A percentile compares a stretch with the other conserved stretches of the same genome.
phyloP scores from a whole-genome alignment of 2,113 vertebrate genomes.

The Diphyllodes magnificus region DNA sequence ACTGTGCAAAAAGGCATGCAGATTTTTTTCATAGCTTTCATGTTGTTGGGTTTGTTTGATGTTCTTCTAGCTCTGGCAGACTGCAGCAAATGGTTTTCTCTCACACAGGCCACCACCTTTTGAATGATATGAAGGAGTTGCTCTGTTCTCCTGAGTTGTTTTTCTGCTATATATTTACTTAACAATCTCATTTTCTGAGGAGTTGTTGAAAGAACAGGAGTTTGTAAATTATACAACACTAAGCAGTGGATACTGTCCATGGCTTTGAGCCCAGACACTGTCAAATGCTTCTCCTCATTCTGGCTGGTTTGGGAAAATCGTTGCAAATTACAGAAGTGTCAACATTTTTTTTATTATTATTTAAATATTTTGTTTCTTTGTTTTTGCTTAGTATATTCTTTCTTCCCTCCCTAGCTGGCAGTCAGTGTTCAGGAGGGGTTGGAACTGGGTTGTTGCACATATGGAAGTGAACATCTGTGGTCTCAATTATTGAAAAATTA shows the following conservation, averaged over 20 bases:
- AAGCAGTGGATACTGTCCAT: slow-evolving; percentile 62
- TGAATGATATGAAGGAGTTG: slow-evolving; percentile 35
- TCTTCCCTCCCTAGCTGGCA: slow-evolving; percentile 18
- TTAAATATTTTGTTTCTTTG: slow-evolving; percentile 53
- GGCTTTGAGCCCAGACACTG: slow-evolving; percentile 71
- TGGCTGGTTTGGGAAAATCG: slow-evolving; percentile 62
- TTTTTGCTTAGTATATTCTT: slow-evolving; percentile 29
- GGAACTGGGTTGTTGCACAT: slow-evolving; percentile 13
- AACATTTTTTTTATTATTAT: slow-evolving; percentile 36
- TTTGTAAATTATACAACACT: slow-evolving; percentile 73
- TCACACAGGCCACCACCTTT: slow-evolving; percentile 41
- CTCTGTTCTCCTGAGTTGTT: slow-evolving; percentile 55
- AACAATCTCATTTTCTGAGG: slow-evolving; percentile 67
- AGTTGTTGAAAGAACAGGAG: slow-evolving; percentile 75
- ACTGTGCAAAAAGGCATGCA: not conserved
- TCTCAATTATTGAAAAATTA: slow-evolving; percentile 50
- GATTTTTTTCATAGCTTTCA: slow-evolving; percentile 44
- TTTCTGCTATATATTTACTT: slow-evolving; percentile 69
- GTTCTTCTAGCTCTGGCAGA: slow-evolving; percentile 44
- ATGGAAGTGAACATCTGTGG: slow-evolving; percentile 17
- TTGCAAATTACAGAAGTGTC: slow-evolving; percentile 61
- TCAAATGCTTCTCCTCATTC: slow-evolving; percentile 62
- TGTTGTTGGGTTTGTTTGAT: slow-evolving; percentile 56
- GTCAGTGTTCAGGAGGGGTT: not conserved
- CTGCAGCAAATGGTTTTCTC: slow-evolving; percentile 42